Conservation (phyloP, 2,113 vertebrate species). For the Trochalopteron elliotii region DNA sequence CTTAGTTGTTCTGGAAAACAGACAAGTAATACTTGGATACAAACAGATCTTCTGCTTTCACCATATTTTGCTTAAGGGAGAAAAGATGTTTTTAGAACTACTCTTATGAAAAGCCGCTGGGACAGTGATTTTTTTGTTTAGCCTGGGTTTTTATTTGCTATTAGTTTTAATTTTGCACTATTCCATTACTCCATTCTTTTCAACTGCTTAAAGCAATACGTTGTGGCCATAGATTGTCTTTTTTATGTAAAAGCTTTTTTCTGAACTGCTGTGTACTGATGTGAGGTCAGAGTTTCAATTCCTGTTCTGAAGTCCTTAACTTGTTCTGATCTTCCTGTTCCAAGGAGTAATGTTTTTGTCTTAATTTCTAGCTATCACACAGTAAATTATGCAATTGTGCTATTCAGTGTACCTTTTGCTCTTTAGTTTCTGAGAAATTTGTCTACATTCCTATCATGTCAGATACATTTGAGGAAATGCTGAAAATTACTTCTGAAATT, state of each 20-base stretch:
- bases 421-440: background rate
- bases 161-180: background rate
- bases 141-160: background rate
- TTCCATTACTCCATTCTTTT: background rate
- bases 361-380: background rate
- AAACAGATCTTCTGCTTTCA: background rate
- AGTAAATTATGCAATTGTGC: background rate
- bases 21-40: background rate
- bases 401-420: background rate
- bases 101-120: background rate
- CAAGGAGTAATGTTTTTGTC: background rate
- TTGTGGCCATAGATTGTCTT: background rate
- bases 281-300: background rate
- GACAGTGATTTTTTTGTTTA: background rate
- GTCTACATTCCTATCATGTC: background rate
- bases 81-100: background rate
- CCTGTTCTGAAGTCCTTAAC: background rate
- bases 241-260: slow-evolving; percentile 5
- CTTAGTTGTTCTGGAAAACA: background rate
- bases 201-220: background rate
- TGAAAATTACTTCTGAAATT: background rate
- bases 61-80: background rate
- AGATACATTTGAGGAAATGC: background rate
- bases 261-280: background rate
- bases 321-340: background rate